Conservation (phyloP, 2,797 vertebrate species). For the Antennarius maculatus region DNA sequence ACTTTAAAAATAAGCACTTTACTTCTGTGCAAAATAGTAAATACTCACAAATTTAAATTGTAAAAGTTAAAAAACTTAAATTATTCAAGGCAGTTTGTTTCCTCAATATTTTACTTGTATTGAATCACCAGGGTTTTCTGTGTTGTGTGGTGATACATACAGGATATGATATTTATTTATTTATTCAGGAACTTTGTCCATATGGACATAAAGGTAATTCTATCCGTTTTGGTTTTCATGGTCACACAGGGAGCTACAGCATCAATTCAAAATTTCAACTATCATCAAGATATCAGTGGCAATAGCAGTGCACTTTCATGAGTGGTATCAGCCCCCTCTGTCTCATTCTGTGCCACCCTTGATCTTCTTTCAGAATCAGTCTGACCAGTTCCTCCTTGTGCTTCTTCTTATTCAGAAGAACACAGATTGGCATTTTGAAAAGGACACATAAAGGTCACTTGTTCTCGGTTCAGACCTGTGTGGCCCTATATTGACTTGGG, state of each 20-base stretch:
- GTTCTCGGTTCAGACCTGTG: conserved; percentile 41
- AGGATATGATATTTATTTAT: no score
- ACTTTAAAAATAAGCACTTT: no score
- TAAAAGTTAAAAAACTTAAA: no score
- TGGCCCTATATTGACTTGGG: conserved; percentile 37
- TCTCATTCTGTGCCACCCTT: conserved; percentile 21
- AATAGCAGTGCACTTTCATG: neutral
- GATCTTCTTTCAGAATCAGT: conserved; percentile 32
- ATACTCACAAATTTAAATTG: no score
- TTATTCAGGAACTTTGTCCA: conserved; percentile 3
- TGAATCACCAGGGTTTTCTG: no score
- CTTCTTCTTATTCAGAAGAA: conserved; percentile 43
- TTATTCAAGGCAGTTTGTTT: no score
- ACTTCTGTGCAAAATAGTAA: no score
- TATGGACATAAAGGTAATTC: neutral
- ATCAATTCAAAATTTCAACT: conserved; percentile 28
- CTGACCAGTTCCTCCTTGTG: conserved; percentile 28
- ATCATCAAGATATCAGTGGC: conserved; percentile 3
- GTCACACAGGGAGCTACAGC: conserved; percentile 6
- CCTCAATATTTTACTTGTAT: no score
- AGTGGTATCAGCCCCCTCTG: neutral
- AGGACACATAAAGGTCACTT: conserved; percentile 69
- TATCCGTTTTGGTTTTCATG: conserved; percentile 31
- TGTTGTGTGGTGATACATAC: neutral
- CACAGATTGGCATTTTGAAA: conserved; percentile 69